phyloP scores from a whole-genome alignment of 30 jellyfish, hydroid and myxozoan species.

The Cassiopea andromeda region DNA sequence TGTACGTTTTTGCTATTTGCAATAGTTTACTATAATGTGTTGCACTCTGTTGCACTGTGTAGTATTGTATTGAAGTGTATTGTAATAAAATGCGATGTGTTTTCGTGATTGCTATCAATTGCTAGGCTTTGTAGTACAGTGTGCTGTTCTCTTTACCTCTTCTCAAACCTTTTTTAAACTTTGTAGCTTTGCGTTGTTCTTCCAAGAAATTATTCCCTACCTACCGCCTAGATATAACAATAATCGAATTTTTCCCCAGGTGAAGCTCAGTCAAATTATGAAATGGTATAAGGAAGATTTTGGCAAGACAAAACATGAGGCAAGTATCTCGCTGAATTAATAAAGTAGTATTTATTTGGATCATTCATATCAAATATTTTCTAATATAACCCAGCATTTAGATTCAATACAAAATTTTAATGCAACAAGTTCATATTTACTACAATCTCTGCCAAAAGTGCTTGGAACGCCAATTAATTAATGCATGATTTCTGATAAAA shows the following conservation, averaged over 20 bases:
- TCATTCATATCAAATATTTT: too few species aligned
- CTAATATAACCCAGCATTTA: too few species aligned
- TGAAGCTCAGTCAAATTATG: slow-evolving; percentile 73
- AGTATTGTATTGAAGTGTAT: neutral
- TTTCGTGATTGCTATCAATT: neutral
- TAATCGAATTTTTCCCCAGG: slow-evolving; percentile 21
- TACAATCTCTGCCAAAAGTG: too few species aligned
- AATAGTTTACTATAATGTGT: neutral
- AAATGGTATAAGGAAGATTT: slow-evolving; percentile 94
- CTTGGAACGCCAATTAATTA: too few species aligned
- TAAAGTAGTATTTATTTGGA: neutral
- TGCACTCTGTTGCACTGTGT: neutral
- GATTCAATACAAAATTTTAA: too few species aligned
- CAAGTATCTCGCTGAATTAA: neutral
- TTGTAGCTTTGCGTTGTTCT: neutral
- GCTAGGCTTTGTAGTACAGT: too few species aligned
- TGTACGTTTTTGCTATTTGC: neutral
- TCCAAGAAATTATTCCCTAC: neutral
- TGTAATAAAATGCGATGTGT: neutral
- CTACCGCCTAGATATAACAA: neutral
- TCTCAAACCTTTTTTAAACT: too few species aligned
- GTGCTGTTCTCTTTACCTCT: too few species aligned
- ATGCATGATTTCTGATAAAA: too few species aligned
- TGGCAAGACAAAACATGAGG: slow-evolving; percentile 80
- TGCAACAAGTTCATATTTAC: too few species aligned